Base-by-base conservation (phyloP, 2,888 invertebrate genomes). In the Cantharis nigra region DNA sequence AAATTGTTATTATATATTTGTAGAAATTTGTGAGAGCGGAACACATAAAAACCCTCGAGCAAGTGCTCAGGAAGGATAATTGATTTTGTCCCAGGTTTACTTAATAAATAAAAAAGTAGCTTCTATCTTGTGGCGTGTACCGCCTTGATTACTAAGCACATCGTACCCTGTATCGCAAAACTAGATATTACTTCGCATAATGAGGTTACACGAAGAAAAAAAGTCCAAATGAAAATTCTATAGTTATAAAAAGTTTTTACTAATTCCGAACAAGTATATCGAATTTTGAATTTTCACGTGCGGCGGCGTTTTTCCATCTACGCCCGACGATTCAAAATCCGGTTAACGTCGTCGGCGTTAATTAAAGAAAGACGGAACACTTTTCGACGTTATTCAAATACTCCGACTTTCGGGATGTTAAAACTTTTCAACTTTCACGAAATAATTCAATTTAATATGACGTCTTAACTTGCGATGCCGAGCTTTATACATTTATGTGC, bases 21-120 rank as follows among this genome's bases (percentile, higher is more conserved):
- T 18, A 64, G 20, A 13, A 63, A 28, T 71, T 71, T 71, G 63
- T n/a, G 63, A 71, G 71, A 16, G 16, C 11, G 71, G 16, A 71
- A 23, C 65, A 13, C 16, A 72, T 33, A 65, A 72, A 64, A 67
- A n/a, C 23, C 26, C 26, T 49, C 16, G 72, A 49, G 65, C 64
- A 65, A 20, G 67, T 30, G 64, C 65, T 72, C 33, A 72, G 30
- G 33, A 65, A 18, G 67, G 20, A 18, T 72, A 72, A 72, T 72
- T 72, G 72, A 72, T 72, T 72, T 72, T 72, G 72, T 72, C 72
- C 49, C 67, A 67, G 65, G 65, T 72, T 67, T 72, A 65, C 65
- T 30, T 65, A 67, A 72, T 72, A 72, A 72, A 72, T 72, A 72
- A 72, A 72, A 72, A 72, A 26, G 72, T 9, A 72, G 72, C 18